phyloP scores from a whole-genome alignment of 2,888 invertebrate species.

The Hedychridium roseum region DNA sequence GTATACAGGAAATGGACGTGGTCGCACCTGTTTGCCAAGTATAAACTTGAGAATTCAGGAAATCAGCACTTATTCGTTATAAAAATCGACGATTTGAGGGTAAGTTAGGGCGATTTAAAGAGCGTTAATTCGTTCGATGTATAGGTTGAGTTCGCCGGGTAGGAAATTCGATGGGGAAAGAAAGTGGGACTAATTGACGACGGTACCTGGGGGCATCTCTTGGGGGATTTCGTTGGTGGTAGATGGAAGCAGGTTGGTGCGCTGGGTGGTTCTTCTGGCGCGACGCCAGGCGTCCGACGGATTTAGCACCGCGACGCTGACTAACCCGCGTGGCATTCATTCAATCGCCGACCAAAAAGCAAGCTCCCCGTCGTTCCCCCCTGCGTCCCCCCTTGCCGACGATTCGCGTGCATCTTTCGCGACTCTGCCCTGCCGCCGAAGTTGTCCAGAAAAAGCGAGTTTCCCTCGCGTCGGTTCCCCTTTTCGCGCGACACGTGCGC shows the following conservation, averaged over 20 bases:
- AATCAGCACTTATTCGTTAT: too few relatives aligned
- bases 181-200: too few relatives aligned
- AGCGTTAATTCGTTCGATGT: too few relatives aligned
- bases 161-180: too few relatives aligned
- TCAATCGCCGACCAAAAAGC: slow-evolving; percentile 57
- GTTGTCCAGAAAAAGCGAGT: slow-evolving; percentile 11
- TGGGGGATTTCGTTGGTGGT: slow-evolving; percentile 37
- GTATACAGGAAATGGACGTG: too few relatives aligned
- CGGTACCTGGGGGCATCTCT: slow-evolving; percentile 32
- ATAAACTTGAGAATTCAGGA: too few relatives aligned
- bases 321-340: slow-evolving; percentile 63
- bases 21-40: too few relatives aligned
- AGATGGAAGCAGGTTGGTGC: slow-evolving; percentile 61
- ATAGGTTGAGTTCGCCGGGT: too few relatives aligned
- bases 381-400: slow-evolving; percentile 18
- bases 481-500: not conserved
- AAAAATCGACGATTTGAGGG: too few relatives aligned
- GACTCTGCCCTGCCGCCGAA: slow-evolving; percentile 3
- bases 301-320: slow-evolving; percentile 63
- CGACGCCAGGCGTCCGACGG: slow-evolving; percentile 56
- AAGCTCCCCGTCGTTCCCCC: slow-evolving; percentile 28
- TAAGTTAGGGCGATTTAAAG: too few relatives aligned
- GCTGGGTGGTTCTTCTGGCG: slow-evolving; percentile 62
- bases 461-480: not conserved
- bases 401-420: slow-evolving; percentile 21